Conservation (phyloP, 2,888 invertebrate genomes). For the Malacosoma neustria region DNA sequence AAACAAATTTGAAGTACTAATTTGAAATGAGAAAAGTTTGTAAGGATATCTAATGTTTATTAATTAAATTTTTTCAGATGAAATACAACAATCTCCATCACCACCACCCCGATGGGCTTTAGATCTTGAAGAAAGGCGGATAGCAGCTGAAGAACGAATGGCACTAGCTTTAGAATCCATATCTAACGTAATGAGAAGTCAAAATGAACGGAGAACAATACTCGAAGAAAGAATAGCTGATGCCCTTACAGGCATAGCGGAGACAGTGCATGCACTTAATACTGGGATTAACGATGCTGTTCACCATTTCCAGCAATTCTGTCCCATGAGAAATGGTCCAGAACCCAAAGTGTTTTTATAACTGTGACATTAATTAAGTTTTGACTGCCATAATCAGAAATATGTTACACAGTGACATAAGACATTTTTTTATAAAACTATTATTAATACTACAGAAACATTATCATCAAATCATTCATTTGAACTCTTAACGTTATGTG, state of each 20-base stretch:
- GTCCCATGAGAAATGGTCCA: conserved; percentile 20
- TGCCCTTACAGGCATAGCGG: conserved; percentile 41
- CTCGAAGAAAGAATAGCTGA: conserved; percentile 44
- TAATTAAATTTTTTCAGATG: not conserved
- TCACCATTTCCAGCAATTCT: conserved; percentile 27
- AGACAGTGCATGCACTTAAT: conserved; percentile 47
- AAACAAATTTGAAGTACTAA: too few species aligned
- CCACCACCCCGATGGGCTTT: conserved; percentile 59
- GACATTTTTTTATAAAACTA: too few species aligned
- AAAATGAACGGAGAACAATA: conserved; percentile 39
- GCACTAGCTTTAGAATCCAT: conserved; percentile 51
- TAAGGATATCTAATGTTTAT: too few species aligned
- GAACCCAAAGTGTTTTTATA: conserved; percentile 34
- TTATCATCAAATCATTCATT: too few species aligned
- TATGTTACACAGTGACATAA: too few species aligned
- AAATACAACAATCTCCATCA: conserved; percentile 7
- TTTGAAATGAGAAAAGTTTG: too few species aligned
- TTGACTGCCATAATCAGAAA: not conserved
- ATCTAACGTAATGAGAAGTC: conserved; percentile 36
- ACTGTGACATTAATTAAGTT: not conserved
- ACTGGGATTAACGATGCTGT: conserved; percentile 44
- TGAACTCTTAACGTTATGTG: too few species aligned
- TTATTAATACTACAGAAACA: too few species aligned
- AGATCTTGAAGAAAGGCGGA: conserved; percentile 49
- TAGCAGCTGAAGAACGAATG: conserved; percentile 52